Evolutionary conservation across 2,113 vertebrate species (phyloP).

Genomic region (Psilopogon haemacephalus): DNA sequence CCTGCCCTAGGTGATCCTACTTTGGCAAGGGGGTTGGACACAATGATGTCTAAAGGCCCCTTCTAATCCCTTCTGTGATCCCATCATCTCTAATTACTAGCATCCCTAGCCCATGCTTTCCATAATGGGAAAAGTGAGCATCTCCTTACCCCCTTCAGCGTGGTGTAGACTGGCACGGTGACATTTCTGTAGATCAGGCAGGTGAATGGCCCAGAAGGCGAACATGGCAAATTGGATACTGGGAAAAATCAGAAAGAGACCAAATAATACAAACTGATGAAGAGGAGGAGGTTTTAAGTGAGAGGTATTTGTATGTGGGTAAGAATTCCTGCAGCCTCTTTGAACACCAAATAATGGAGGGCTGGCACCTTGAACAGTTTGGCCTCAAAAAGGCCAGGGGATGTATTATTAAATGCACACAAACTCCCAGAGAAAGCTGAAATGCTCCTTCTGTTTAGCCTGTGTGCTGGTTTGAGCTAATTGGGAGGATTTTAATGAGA

Average conservation of each 20-base stretch:
- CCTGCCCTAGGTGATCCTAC: no score
- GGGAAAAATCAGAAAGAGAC: constrained; percentile 14
- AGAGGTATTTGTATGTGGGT: background rate
- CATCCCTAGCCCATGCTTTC: background rate
- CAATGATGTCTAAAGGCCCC: no score
- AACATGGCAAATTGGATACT: constrained; percentile 77
- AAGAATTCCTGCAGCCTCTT: background rate
- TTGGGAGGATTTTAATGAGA: no score
- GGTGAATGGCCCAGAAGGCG: constrained; percentile 79
- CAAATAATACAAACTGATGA: constrained; percentile 7
- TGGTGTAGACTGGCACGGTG: constrained; percentile 86
- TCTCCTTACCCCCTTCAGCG: constrained; percentile 86
- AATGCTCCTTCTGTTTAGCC: background rate
- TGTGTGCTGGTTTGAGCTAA: no score
- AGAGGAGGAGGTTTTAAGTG: background rate
- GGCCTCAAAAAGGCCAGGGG: background rate
- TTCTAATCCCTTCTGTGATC: no score
- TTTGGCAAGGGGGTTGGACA: no score
- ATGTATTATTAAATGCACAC: background rate
- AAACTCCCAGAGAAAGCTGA: background rate
- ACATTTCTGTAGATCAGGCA: constrained; percentile 86
- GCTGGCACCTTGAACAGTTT: background rate
- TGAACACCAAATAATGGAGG: background rate
- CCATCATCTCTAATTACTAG: background rate
- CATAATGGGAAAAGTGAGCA: background rate